Base-by-base conservation (phyloP, 2,888 invertebrate genomes). In the Drosophila suboccidentalis region DNA sequence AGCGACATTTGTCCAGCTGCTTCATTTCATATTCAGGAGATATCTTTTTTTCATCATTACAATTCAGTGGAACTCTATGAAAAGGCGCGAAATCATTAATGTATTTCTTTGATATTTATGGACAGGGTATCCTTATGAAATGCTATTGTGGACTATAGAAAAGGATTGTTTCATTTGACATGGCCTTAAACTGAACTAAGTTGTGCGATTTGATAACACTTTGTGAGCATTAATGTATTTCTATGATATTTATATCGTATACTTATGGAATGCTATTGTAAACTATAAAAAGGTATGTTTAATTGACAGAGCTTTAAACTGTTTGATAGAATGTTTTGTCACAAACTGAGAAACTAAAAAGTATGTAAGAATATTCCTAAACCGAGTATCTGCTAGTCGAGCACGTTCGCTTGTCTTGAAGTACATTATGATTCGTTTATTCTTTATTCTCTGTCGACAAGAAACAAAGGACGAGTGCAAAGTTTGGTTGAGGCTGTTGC, bases 1-100 rank as follows among this genome's bases (percentile, higher is more conserved):
- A 39, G 63, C 64, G 54, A 72, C 76, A 83, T 88, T 88, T 83
- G 87, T 82, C 78, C 88, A 90, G 88, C 87, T 89, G 88, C 83
- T 77, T 89, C 89, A 90, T 90, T 89, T 89, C 75, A 89, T 89
- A 88, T 88, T 88, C 88, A 90, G 71, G 57, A 81, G 82, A 74
- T 80, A 71, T 76, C n/a, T n/a, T 78, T 71, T 82, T 82, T 78
- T 67, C 65, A 68, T 78, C 73, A 74, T 79, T 79, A 80, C 66
- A 75, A 55, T 83, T 60, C 75, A 65, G 70, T 61, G 63, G 43
- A 62, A 54, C 58, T 65, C 54, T 50, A 70, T 71, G 71, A 78
- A 73, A 80, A 72, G 68, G 71, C 71, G 58, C 77, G 72, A 77
- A 80, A 75, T 82, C 74, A 77, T 74, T 80, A 67, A 72, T 72